phyloP scores from a whole-genome alignment of 2,113 vertebrate genomes.

The Scomber colias region DNA sequence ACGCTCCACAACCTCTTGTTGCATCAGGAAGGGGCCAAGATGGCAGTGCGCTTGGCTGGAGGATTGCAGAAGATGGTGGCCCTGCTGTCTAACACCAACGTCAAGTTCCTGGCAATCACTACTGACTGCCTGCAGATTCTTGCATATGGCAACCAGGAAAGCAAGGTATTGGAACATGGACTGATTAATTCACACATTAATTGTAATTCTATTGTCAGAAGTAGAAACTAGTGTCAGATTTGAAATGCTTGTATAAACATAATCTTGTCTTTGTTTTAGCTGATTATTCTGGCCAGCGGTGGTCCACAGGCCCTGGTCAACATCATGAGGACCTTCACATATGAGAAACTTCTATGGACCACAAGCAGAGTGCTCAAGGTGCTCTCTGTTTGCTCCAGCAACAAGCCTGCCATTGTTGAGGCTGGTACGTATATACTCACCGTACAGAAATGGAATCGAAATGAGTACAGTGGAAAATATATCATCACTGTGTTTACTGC shows the following conservation, averaged over 20 bases:
- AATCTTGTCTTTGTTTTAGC: constrained; percentile 75
- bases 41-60: constrained; percentile 97
- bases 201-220: too few relatives aligned
- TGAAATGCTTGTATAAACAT: neutral
- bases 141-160: constrained; percentile 99
- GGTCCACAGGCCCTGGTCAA: constrained; percentile 98
- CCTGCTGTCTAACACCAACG: constrained; percentile 97
- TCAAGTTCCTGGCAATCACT: constrained; percentile 98
- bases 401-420: constrained; percentile 98
- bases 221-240: neutral
- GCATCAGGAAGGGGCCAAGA: constrained; percentile 99
- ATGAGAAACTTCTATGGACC: constrained; percentile 99
- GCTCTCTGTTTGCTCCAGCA: constrained; percentile 98
- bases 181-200: too few relatives aligned
- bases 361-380: constrained; percentile 99
- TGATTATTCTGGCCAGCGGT: constrained; percentile 98
- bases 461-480: neutral
- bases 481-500: neutral
- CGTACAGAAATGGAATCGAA: neutral
- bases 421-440: constrained; percentile 88
- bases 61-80: constrained; percentile 99
- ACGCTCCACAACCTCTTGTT: constrained; percentile 98
- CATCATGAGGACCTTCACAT: constrained; percentile 99
- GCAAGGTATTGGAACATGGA: constrained; percentile 88
- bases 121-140: constrained; percentile 99